A percentile compares a stretch with the other conserved stretches of the same genome.
These are phyloP conservation scores for Tauraco hartlaubi DNA, from an alignment of 2,797 vertebrate genomes.

Conservation along the genomic window DNA sequence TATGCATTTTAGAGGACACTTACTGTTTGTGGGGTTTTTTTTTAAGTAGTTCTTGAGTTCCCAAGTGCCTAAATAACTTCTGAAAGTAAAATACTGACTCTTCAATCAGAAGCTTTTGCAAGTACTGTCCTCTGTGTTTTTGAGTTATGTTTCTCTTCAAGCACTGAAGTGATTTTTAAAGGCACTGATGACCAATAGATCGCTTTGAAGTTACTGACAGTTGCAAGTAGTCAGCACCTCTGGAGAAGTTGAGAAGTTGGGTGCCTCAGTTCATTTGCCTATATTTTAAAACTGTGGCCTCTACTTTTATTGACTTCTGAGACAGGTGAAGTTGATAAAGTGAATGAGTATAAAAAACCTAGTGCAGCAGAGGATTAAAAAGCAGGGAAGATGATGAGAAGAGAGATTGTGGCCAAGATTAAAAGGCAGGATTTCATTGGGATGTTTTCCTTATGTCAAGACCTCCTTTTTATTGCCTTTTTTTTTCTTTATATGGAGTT, in stretches of 20 bases:
- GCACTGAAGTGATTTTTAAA: background rate
- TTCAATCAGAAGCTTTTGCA: background rate
- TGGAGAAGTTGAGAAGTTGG: background rate
- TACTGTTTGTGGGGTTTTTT: background rate
- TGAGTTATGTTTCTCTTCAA: background rate
- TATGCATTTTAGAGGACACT: background rate
- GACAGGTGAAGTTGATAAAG: constrained; percentile 55
- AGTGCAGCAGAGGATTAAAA: constrained; percentile 31
- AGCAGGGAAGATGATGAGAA: constrained; percentile 14
- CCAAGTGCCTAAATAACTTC: background rate
- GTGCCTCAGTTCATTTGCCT: background rate
- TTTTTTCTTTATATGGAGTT: background rate
- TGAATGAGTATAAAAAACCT: constrained; percentile 11
- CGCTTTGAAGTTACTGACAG: background rate
- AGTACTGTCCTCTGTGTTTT: background rate
- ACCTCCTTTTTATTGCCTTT: constrained; percentile 34
- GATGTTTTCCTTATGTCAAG: constrained; percentile 46
- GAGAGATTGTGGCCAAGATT: constrained; percentile 9
- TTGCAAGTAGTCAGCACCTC: background rate
- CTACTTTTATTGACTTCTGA: constrained; percentile 25
- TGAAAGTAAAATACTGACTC: background rate
- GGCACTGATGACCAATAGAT: background rate
- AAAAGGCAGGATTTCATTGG: constrained; percentile 35
- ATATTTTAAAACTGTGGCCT: background rate
- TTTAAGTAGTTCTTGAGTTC: background rate